Conservation (phyloP, 2,888 invertebrate species). For the Papilio elwesi region DNA sequence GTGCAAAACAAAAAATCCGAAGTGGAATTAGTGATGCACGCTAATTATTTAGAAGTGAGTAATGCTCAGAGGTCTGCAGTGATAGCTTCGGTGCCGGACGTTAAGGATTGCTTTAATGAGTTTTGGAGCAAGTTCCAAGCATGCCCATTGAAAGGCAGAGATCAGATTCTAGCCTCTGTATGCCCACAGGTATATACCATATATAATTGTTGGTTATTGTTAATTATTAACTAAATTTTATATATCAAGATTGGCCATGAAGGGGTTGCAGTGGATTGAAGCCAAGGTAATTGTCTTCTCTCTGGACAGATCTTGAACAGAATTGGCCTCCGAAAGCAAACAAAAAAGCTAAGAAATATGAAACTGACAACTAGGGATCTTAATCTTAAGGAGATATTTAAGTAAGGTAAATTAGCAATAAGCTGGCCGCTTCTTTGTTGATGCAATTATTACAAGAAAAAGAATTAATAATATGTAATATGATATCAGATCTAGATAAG, state of each 20-base stretch:
- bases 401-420: no score
- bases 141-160: constrained; percentile 88
- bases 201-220: neutral
- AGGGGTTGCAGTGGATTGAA: no score
- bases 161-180: constrained; percentile 90
- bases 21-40: constrained; percentile 88
- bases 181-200: constrained; percentile 87
- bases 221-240: neutral
- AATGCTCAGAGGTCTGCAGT: constrained; percentile 77
- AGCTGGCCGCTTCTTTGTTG: no score
- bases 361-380: no score
- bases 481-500: no score
- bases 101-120: constrained; percentile 86
- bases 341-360: no score
- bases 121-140: constrained; percentile 88
- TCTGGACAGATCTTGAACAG: no score
- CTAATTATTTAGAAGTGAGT: constrained; percentile 88
- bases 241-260: neutral
- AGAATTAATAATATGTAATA: no score
- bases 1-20: constrained; percentile 85
- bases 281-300: no score
- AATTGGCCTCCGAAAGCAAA: no score
- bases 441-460: no score
- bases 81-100: constrained; percentile 85
- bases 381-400: no score